These are phyloP conservation scores for Nyctalus aviator DNA, from an alignment of 2,797 vertebrate species.

Conservation along the genomic window DNA sequence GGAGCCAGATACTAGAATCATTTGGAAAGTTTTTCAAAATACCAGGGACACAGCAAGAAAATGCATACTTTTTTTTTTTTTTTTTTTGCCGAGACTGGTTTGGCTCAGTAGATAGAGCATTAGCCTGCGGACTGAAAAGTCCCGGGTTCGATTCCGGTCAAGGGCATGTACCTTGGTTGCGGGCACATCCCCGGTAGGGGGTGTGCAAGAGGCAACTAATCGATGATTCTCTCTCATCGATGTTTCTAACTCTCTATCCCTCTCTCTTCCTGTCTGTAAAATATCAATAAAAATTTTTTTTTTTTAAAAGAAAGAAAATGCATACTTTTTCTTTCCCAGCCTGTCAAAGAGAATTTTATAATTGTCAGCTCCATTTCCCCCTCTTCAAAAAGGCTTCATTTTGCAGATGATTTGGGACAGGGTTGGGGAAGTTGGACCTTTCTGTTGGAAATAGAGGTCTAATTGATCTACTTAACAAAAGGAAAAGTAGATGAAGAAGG, in stretches of 20 bases:
- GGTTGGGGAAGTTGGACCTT: neutral
- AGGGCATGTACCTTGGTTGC: too few species aligned
- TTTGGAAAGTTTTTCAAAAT: conserved; percentile 58
- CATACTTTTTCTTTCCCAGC: neutral
- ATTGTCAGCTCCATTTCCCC: neutral
- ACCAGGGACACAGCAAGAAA: neutral
- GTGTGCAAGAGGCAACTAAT: too few species aligned
- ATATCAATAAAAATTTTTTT: too few species aligned
- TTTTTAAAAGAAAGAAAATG: too few species aligned
- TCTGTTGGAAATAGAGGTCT: conserved; percentile 9
- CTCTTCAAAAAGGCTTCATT: neutral
- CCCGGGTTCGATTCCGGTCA: too few species aligned
- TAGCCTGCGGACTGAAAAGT: too few species aligned
- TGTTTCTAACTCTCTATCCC: too few species aligned
- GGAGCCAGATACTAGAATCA: neutral
- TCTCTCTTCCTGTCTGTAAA: too few species aligned
- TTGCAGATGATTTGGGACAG: conserved; percentile 34
- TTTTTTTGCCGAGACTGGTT: too few species aligned
- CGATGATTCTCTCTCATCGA: too few species aligned
- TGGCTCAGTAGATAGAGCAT: too few species aligned
- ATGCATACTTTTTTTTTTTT: neutral
- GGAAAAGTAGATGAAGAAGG: neutral
- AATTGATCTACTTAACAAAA: neutral
- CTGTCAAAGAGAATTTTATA: neutral
- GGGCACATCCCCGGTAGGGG: too few species aligned